Conservation (phyloP, 2,888 invertebrate species). For the Electrophaes corylata region DNA sequence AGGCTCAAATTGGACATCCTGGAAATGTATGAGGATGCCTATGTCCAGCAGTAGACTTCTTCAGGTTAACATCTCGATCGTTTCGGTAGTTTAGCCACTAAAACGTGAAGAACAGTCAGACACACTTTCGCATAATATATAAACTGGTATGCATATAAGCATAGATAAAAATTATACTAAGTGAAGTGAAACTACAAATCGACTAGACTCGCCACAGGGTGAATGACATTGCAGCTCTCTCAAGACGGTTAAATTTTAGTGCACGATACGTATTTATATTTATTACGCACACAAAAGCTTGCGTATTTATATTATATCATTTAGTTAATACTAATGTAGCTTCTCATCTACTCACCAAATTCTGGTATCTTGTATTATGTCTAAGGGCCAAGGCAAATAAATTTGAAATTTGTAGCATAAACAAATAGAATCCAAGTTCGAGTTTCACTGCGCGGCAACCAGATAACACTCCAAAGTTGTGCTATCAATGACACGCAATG, state of each 20-base stretch:
- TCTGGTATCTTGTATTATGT: neutral
- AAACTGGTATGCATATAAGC: neutral
- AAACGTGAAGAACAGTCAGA: neutral
- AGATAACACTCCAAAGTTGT: too few species aligned
- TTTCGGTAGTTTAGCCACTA: neutral
- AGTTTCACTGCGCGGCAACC: too few species aligned
- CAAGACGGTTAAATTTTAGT: constrained; percentile 4
- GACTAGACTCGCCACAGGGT: constrained; percentile 21
- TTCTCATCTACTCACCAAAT: neutral
- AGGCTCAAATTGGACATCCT: too few species aligned
- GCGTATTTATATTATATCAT: neutral
- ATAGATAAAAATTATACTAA: constrained; percentile 1
- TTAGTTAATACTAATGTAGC: neutral
- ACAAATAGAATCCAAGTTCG: too few species aligned
- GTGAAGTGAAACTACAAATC: constrained; percentile 22
- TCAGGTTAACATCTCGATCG: neutral
- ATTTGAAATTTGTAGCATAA: too few species aligned
- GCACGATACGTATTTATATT: neutral
- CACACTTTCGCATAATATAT: neutral
- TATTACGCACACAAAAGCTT: neutral
- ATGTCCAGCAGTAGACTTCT: neutral
- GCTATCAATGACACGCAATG: too few species aligned
- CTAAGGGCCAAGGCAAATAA: too few species aligned
- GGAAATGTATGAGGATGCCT: too few species aligned
- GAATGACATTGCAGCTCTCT: constrained; percentile 24